Percentiles rank a stretch among this genome's conserved stretches.
phyloP scores from a whole-genome alignment of 1,140 invertebrate species.

The Trypoxylus dichotomus region DNA sequence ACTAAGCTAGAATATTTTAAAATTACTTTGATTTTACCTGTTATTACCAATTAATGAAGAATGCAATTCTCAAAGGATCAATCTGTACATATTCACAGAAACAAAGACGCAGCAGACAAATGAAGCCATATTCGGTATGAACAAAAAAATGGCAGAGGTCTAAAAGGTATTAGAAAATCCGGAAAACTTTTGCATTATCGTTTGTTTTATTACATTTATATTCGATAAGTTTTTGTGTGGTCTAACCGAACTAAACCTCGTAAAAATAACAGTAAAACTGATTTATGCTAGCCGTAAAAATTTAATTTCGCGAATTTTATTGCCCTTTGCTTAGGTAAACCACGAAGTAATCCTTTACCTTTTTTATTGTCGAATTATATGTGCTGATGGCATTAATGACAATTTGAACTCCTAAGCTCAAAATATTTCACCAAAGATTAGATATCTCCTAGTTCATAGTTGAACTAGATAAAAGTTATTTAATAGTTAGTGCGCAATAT shows the following conservation, averaged over 20 bases:
- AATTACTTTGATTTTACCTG: no score
- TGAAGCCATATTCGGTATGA: no score
- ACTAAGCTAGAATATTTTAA: no score
- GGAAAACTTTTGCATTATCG: not conserved
- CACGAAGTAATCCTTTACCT: not conserved
- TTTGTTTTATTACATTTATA: slow-evolving; percentile 2
- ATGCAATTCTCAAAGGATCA: no score
- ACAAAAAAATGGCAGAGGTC: no score
- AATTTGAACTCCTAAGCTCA: not conserved
- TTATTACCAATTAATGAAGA: no score
- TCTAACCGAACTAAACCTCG: slow-evolving; percentile 15
- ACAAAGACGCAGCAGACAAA: no score
- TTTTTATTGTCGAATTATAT: not conserved
- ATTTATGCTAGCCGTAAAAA: slow-evolving; percentile 16
- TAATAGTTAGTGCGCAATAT: no score
- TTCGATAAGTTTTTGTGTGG: slow-evolving; percentile 7
- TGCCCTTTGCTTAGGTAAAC: slow-evolving; percentile 9
- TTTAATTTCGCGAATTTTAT: slow-evolving; percentile 23
- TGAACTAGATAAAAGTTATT: not conserved
- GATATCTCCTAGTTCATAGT: not conserved
- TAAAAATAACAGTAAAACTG: slow-evolving; percentile 15
- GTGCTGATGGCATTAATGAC: not conserved
- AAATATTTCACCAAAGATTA: not conserved
- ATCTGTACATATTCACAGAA: no score
- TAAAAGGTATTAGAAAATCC: no score